These are phyloP conservation scores for Chironomus tentans DNA, from an alignment of 2,888 invertebrate species.

Conservation along the genomic window DNA sequence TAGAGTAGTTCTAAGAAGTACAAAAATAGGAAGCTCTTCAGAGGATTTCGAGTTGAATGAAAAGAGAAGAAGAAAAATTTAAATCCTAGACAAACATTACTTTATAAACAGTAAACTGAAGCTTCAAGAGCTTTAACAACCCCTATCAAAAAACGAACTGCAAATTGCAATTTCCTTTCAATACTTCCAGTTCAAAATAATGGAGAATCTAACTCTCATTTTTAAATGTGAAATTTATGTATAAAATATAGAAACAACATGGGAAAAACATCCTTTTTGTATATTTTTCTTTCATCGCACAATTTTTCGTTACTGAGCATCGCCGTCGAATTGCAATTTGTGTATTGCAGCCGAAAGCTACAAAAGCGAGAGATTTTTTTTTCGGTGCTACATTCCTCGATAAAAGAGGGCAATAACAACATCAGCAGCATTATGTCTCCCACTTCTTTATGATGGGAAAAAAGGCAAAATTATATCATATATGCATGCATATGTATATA, in stretches of 20 bases:
- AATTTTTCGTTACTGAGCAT: not conserved
- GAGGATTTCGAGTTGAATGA: too few relatives aligned
- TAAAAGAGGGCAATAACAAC: not conserved
- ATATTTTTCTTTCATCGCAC: not conserved
- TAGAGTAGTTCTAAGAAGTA: too few relatives aligned
- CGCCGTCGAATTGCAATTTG: conserved; percentile 8
- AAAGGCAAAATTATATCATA: not conserved
- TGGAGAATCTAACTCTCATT: not conserved
- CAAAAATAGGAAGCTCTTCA: too few relatives aligned
- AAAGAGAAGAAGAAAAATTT: too few relatives aligned
- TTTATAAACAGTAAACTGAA: too few relatives aligned
- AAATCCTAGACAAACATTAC: too few relatives aligned
- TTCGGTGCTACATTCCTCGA: not conserved
- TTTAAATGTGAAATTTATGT: too few relatives aligned
- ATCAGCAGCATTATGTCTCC: not conserved
- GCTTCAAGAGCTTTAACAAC: too few relatives aligned
- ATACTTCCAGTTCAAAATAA: not conserved
- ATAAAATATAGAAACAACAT: conserved; percentile 1
- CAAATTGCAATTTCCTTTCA: not conserved
- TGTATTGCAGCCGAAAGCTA: conserved; percentile 3
- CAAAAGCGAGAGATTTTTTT: not conserved
- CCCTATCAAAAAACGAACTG: not conserved
- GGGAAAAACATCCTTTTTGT: not conserved
- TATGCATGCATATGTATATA: not conserved
- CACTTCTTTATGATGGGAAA: not conserved